phyloP scores from a whole-genome alignment of 2,888 invertebrate genomes.

The Tenthredo scrophulariae region DNA sequence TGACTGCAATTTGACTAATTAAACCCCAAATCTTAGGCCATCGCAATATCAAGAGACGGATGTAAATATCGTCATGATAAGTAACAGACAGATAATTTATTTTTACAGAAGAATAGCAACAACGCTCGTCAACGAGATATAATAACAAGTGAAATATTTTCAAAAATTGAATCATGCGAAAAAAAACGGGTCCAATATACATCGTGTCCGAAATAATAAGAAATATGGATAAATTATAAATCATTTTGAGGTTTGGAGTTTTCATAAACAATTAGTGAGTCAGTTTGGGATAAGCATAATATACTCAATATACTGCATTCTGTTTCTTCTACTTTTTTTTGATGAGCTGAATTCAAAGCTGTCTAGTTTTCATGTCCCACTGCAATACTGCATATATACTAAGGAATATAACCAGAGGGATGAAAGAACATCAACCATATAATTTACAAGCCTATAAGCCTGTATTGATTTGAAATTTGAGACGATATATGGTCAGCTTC shows the following conservation, averaged over 20 bases:
- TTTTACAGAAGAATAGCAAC: too few relatives aligned
- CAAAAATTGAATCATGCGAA: too few relatives aligned
- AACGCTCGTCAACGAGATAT: too few relatives aligned
- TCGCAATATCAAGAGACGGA: neutral
- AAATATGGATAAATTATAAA: too few relatives aligned
- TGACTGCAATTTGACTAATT: neutral
- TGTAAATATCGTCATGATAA: neutral
- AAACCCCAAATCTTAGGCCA: neutral
- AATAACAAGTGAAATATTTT: too few relatives aligned
- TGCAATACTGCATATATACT: neutral
- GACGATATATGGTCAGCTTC: neutral
- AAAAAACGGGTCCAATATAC: too few relatives aligned
- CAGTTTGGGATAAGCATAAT: neutral
- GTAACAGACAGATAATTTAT: too few relatives aligned
- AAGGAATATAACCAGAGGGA: neutral
- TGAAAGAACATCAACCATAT: neutral
- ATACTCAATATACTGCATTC: neutral
- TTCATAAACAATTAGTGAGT: neutral
- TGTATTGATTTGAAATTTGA: constrained; percentile 19
- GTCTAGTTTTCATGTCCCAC: too few relatives aligned
- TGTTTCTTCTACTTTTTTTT: neutral
- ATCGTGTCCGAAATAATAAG: too few relatives aligned
- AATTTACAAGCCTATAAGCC: neutral
- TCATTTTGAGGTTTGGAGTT: too few relatives aligned
- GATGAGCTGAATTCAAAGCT: neutral